A percentile compares a stretch with the other conserved stretches of the same genome.
phyloP scores from a whole-genome alignment of 2,888 invertebrate genomes.

The Syritta pipiens region DNA sequence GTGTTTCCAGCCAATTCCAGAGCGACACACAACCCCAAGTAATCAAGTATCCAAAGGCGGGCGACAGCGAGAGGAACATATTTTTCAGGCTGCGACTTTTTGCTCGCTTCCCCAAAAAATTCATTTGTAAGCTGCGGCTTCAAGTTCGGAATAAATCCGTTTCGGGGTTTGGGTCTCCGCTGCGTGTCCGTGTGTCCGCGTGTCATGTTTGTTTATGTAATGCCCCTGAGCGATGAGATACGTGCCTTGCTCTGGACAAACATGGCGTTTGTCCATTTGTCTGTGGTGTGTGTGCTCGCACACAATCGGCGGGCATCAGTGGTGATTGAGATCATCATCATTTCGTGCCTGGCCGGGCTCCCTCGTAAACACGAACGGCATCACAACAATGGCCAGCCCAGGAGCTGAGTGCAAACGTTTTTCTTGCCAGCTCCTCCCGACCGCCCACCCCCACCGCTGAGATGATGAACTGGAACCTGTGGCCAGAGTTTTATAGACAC shows the following conservation, averaged over 20 bases:
- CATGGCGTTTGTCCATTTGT: constrained; percentile 1
- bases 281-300: constrained; percentile 11
- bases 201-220: constrained; percentile 41
- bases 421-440: constrained; percentile 7
- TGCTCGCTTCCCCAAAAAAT: constrained; percentile 25
- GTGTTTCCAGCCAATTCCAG: constrained; percentile 60
- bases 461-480: constrained; percentile 60
- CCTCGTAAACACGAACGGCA: constrained; percentile 52
- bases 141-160: constrained; percentile 59
- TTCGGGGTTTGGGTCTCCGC: constrained; percentile 21
- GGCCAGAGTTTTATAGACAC: constrained; percentile 53
- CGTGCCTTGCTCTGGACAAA: constrained; percentile 23
- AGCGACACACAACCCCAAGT: constrained; percentile 33
- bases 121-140: constrained; percentile 57
- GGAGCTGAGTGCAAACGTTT: no score
- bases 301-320: no score
- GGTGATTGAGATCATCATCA: constrained; percentile 53
- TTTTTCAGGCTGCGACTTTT: constrained; percentile 34
- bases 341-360: constrained; percentile 51
- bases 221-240: constrained; percentile 38
- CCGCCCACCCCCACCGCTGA: neutral
- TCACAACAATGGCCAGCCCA: no score
- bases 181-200: constrained; percentile 9
- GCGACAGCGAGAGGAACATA: constrained; percentile 9
- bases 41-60: constrained; percentile 33